A percentile compares a stretch with the other conserved stretches of the same genome.
Evolutionary conservation across 1,140 invertebrate species (phyloP).

Genomic region (Helicoverpa zea): DNA sequence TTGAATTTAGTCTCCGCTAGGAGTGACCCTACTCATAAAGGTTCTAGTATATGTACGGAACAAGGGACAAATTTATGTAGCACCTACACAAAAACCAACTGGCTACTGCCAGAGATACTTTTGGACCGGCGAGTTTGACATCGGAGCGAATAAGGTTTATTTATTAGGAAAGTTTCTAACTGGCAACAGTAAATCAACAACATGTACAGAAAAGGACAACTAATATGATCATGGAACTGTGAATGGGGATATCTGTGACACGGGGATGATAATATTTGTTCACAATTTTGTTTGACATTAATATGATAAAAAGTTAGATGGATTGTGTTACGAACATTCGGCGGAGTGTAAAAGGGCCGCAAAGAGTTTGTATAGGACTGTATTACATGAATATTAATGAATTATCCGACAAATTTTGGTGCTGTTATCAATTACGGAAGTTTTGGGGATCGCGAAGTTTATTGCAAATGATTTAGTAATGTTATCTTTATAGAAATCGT

Average conservation of each 20-base stretch:
- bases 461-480: slow-evolving; percentile 30
- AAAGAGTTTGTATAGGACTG: slow-evolving; percentile 42
- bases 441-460: slow-evolving; percentile 20
- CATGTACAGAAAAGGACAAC: slow-evolving; percentile 70
- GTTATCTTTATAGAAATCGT: background rate
- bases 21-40: slow-evolving; percentile 78
- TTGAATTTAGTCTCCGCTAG: slow-evolving; percentile 61
- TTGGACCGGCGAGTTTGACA: slow-evolving; percentile 71
- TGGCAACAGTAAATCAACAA: slow-evolving; percentile 74
- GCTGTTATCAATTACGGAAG: slow-evolving; percentile 37
- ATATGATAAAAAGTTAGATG: slow-evolving; percentile 52
- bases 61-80: slow-evolving; percentile 78
- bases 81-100: slow-evolving; percentile 73
- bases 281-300: slow-evolving; percentile 52
- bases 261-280: slow-evolving; percentile 55
- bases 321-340: slow-evolving; percentile 41
- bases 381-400: slow-evolving; percentile 45
- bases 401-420: slow-evolving; percentile 39
- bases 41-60: slow-evolving; percentile 69
- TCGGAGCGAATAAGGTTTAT: slow-evolving; percentile 78
- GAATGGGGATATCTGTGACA: slow-evolving; percentile 53
- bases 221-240: slow-evolving; percentile 63
- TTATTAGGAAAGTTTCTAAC: slow-evolving; percentile 80
- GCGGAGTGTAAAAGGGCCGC: slow-evolving; percentile 32
- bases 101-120: slow-evolving; percentile 70